These are phyloP conservation scores for Eolophus roseicapilla DNA, from an alignment of 2,113 vertebrate species.

Conservation along the genomic window DNA sequence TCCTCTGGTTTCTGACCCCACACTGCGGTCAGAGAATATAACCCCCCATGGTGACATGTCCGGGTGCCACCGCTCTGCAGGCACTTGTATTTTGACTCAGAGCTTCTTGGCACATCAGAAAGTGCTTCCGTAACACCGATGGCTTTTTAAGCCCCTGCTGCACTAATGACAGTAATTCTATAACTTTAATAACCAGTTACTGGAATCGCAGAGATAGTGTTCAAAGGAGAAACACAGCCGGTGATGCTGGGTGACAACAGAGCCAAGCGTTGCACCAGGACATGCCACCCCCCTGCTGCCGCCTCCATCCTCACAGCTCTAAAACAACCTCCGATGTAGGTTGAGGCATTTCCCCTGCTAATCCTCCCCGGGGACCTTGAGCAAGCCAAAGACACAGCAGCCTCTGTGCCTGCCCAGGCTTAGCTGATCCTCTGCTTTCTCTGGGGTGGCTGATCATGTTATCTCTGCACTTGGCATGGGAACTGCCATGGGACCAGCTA, in stretches of 20 bases:
- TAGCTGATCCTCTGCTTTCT: neutral
- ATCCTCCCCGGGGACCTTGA: fast-evolving
- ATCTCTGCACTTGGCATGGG: neutral
- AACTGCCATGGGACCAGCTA: fast-evolving
- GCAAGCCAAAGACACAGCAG: neutral
- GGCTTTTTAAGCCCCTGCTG: neutral
- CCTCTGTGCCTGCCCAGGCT: neutral
- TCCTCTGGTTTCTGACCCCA: fast-evolving
- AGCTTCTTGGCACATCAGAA: neutral
- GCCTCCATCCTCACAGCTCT: neutral
- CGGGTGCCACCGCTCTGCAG: neutral
- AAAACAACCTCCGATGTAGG: neutral
- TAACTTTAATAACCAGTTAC: fast-evolving
- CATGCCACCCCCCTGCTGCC: fast-evolving
- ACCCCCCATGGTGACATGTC: fast-evolving
- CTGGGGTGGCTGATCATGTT: fast-evolving
- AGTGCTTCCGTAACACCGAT: fast-evolving
- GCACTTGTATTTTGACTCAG: neutral
- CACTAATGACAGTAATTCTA: neutral
- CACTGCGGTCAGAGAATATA: fast-evolving
- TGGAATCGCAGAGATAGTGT: neutral
- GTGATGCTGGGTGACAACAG: neutral
- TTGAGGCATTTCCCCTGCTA: neutral
- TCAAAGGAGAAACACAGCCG: fast-evolving
- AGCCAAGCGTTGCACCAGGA: neutral